These are phyloP conservation scores for Amphilophus citrinellus DNA, from an alignment of 2,113 vertebrate genomes.

Conservation along the genomic window DNA sequence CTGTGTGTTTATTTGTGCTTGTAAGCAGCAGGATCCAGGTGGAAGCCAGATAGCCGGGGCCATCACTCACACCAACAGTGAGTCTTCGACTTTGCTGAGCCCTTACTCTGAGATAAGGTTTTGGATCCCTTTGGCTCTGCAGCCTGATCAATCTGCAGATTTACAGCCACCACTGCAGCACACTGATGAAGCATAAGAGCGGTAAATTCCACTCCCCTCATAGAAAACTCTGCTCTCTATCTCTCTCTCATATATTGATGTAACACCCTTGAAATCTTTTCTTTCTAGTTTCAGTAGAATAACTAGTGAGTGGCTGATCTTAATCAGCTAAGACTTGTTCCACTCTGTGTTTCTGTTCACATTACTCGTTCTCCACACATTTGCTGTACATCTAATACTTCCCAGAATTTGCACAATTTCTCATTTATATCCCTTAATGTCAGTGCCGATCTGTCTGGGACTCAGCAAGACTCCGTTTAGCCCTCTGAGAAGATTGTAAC, in stretches of 20 bases:
- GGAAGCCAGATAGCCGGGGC: constrained; percentile 45
- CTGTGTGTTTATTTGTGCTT: constrained; percentile 41
- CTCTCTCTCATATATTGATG: constrained; percentile 63
- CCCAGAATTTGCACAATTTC: constrained; percentile 50
- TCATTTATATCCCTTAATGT: constrained; percentile 63
- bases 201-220: constrained; percentile 73
- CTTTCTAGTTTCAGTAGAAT: constrained; percentile 57
- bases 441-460: constrained; percentile 47
- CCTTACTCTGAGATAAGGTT: constrained; percentile 75
- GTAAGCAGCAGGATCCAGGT: constrained; percentile 35
- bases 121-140: constrained; percentile 64
- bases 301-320: constrained; percentile 58
- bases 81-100: constrained; percentile 70
- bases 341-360: constrained; percentile 49
- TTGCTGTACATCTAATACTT: constrained; percentile 46
- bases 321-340: constrained; percentile 52
- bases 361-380: constrained; percentile 25
- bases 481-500: constrained; percentile 38
- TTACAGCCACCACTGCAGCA: constrained; percentile 70
- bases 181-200: constrained; percentile 75
- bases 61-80: constrained; percentile 68
- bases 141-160: constrained; percentile 79
- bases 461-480: constrained; percentile 39
- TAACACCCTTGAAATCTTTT: constrained; percentile 73
- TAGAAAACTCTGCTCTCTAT: constrained; percentile 56